These are phyloP conservation scores for Etia nguti DNA, from an alignment of 2,113 vertebrate genomes.

Conservation along the genomic window DNA sequence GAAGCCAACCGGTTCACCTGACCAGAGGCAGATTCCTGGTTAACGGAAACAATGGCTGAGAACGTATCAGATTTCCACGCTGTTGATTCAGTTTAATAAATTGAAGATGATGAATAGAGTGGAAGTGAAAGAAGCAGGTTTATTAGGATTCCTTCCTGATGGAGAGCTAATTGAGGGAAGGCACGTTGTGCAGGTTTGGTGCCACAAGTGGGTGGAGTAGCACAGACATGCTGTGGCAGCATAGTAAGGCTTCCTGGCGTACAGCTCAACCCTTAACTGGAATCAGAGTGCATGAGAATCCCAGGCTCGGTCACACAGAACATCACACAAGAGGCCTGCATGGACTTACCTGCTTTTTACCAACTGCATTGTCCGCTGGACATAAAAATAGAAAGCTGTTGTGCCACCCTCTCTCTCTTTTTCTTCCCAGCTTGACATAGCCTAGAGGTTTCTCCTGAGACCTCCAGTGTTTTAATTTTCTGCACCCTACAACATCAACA, in stretches of 20 bases:
- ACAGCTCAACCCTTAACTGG: constrained; percentile 31
- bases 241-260: constrained; percentile 50
- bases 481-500: constrained; percentile 7
- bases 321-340: not conserved
- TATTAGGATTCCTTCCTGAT: constrained; percentile 66
- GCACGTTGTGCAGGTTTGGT: constrained; percentile 1
- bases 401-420: not conserved
- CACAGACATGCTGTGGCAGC: constrained; percentile 41
- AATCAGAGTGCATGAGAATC: constrained; percentile 28
- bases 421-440: not conserved
- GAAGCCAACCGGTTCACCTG: constrained; percentile 26
- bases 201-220: constrained; percentile 60
- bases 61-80: constrained; percentile 51
- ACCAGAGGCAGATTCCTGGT: constrained; percentile 71
- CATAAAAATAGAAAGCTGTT: not conserved
- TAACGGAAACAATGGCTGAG: constrained; percentile 75
- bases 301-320: not conserved
- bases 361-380: not conserved
- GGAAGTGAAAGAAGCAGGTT: constrained; percentile 62
- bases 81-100: constrained; percentile 36
- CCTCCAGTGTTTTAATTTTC: not conserved
- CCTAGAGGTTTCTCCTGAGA: not conserved
- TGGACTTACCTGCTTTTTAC: not conserved
- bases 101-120: constrained; percentile 48
- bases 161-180: constrained; percentile 65